phyloP scores from a whole-genome alignment of 2,888 invertebrate species.

The Zelleria hepariella region DNA sequence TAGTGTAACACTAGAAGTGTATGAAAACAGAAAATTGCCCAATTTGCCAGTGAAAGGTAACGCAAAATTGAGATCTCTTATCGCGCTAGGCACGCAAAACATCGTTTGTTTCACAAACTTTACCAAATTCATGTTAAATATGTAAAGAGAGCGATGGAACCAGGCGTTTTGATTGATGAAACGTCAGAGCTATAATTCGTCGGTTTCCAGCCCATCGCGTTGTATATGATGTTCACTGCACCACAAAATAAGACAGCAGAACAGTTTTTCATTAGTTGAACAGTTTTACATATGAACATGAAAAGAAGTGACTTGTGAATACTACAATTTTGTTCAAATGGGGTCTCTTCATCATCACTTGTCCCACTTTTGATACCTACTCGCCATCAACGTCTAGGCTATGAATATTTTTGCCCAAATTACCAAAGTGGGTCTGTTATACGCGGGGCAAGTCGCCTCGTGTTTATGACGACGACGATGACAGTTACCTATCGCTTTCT shows the following conservation, averaged over 20 bases:
- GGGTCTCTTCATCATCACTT: no score
- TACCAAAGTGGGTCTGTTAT: no score
- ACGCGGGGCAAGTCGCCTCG: no score
- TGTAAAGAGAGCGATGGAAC: constrained; percentile 1
- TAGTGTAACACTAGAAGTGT: no score
- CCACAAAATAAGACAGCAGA: neutral
- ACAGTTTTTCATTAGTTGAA: neutral
- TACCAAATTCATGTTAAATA: neutral
- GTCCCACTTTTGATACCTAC: no score
- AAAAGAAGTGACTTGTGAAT: no score
- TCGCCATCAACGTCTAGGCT: no score
- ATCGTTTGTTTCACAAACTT: neutral
- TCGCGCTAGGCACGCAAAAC: neutral
- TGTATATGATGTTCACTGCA: neutral
- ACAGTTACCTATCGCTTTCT: no score
- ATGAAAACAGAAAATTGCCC: neutral
- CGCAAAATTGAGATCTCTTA: neutral
- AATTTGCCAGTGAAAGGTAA: neutral
- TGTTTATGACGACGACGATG: no score
- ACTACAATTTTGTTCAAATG: no score
- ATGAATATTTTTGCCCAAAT: no score
- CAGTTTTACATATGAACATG: neutral
- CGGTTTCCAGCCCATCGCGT: constrained; percentile 8
- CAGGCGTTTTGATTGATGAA: constrained; percentile 31
- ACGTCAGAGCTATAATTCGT: constrained; percentile 23